Evolutionary conservation across 2,797 vertebrate species (phyloP), one percentile per base, ranked within the genome.

Genomic region (Galagoides demidoff): DNA sequence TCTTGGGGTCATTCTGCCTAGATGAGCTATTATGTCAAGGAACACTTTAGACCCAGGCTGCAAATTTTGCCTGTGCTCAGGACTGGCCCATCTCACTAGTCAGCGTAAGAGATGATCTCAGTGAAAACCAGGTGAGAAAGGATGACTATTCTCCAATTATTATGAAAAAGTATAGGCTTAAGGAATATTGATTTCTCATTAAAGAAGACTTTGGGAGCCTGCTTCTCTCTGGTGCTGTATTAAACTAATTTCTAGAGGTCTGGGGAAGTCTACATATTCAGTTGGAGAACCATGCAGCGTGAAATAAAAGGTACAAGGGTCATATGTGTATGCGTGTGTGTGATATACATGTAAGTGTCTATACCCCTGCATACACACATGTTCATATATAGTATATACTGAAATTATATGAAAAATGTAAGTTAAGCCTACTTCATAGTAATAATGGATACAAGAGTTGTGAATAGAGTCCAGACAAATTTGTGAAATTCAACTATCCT

Each of bases 391-490:
- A 27, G 11, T 39, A 39, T 7, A n/a, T 71, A 63, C 29, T 81
- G 61, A 68, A 43, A 68, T 52, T 27, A 85, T 34, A 55, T 61
- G 16, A 77, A 95, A 95, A 49, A 70, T 49, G 19, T 17, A 85
- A 57, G n/a, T 64, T 55, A 77, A 95, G 71, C 0, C 25, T 76
- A 63, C 78, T 92, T 94, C 39, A 64, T 78, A 77, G 17, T 64
- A 68, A 92, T 7, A 95, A 84, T 63, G 45, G 37, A 61, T 25
- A 22, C 6, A 74, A 68, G 12, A 66, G 86, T 63, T 90, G 23
- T 77, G 93, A 90, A 52, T 84, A 71, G 34, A 27, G 45, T 66
- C 4, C 31, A 89, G 25, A 64, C 52, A 82, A 59, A 55, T 71
- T 55, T 43, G 13, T 61, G 23, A 68, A 79, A 74, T 89, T 79